phyloP scores from a whole-genome alignment of 2,113 vertebrate species.

The Dicaeum eximium region DNA sequence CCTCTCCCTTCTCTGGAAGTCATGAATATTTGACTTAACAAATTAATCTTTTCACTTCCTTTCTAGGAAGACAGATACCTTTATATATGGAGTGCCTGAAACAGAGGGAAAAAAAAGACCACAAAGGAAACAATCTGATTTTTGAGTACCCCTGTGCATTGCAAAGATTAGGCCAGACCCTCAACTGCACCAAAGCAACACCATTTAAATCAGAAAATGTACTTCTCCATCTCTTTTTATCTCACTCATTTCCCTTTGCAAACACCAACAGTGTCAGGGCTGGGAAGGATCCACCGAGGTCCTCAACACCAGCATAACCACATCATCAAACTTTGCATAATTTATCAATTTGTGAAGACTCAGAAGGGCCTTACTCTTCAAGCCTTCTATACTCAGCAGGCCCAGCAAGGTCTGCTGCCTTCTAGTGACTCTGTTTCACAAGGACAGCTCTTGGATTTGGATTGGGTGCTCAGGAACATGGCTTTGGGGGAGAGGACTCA shows the following conservation, averaged over 20 bases:
- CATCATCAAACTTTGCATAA: not conserved
- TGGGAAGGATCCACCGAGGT: not conserved
- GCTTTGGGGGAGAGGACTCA: not conserved
- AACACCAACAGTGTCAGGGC: not conserved
- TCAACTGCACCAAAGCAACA: not conserved
- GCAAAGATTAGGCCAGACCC: not conserved
- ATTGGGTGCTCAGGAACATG: no score
- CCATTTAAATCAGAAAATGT: not conserved
- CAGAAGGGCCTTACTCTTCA: not conserved
- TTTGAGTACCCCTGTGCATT: not conserved
- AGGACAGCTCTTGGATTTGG: not conserved
- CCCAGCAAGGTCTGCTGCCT: not conserved
- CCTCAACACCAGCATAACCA: not conserved
- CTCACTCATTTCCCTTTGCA: not conserved
- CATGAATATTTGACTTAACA: conserved; percentile 36
- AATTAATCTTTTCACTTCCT: conserved; percentile 26
- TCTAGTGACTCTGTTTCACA: not conserved
- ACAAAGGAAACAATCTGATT: not conserved
- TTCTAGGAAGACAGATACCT: not conserved
- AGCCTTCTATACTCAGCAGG: not conserved
- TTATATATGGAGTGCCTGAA: not conserved
- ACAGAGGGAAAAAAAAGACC: not conserved
- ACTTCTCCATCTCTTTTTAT: not conserved
- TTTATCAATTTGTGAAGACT: not conserved
- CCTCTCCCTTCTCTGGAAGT: not conserved